Conservation (phyloP, 1,140 invertebrate species). For the Nasonia vitripennis region DNA sequence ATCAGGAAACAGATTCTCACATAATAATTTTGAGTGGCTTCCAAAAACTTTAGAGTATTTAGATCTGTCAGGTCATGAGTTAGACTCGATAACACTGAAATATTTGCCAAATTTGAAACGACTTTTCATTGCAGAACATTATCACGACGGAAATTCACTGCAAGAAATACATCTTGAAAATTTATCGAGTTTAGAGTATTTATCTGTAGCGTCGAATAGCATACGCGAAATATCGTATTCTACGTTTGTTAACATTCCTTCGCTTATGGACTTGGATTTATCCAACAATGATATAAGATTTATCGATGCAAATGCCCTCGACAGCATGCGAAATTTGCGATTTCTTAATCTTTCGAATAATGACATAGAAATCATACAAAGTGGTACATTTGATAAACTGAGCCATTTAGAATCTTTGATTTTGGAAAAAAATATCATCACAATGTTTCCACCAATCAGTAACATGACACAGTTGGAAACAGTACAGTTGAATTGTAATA, state of each 20-base stretch:
- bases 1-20: background rate
- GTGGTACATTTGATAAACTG: background rate
- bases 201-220: background rate
- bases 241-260: background rate
- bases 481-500: slow-evolving; percentile 46
- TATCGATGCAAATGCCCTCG: slow-evolving; percentile 54
- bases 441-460: background rate
- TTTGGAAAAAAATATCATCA: slow-evolving; percentile 43
- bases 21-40: background rate
- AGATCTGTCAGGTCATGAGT: slow-evolving; percentile 11
- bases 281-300: slow-evolving; percentile 9
- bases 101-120: too few relatives aligned
- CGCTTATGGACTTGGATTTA: background rate
- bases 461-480: background rate
- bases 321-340: slow-evolving; percentile 57
- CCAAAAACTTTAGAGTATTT: slow-evolving; percentile 15
- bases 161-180: background rate
- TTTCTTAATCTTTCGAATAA: slow-evolving; percentile 65
- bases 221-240: background rate
- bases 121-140: too few relatives aligned
- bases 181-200: slow-evolving; percentile 1
- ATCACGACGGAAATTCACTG: background rate
- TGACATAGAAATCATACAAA: background rate
- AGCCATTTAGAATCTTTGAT: background rate
- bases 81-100: too few relatives aligned